Evolutionary conservation across 2,113 vertebrate species (phyloP), one percentile per base, ranked within the genome.

Genomic region (Macheiramphus alcinus): DNA sequence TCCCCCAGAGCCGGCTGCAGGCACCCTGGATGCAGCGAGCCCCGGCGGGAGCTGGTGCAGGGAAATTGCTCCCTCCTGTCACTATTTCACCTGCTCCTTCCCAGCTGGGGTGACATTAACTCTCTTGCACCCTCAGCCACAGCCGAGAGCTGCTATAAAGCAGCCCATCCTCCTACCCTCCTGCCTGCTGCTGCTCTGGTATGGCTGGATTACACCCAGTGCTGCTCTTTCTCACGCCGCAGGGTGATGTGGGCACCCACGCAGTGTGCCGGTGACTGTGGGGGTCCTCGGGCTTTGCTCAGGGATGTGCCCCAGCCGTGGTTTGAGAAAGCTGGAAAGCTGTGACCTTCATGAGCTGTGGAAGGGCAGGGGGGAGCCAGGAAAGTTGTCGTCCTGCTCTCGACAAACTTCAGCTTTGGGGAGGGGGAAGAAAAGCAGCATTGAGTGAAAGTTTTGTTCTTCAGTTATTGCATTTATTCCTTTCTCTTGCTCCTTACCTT

Each of bases 251-350:
- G 29, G 38, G 31, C 40, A 83, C 55, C 25, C 55, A 5, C 1
- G 0, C 47, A 3, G 21, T 0, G 6, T 9, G 20, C 55, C 0
- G 4, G 47, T 22, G 61, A 2, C 31, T 12, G 2, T 7, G 47
- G 40, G 40, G 47, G 53, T 68, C 70, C 31, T 52, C 1, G 2
- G 31, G 55, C 20, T 71, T 63, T 31, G 62, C 48, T n/a, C 3
- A 2, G 36, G 80, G 66, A n/a, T 1, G 2, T 18, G 29, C 16
- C 21, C 65, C 59, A 50, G 36, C 52, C 7, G 0, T 4, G 56
- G 27, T 58, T 25, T 58, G 63, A 53, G 45, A 34, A 48, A 62
- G 14, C 36, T 45, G 45, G 26, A 31, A 47, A 78, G 36, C 40
- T 0, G 2, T 25, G 16, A 48, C 34, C 52, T 52, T 42, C 3